Conservation (phyloP, 2,113 vertebrate species). For the Trichomycterus rosablanca region DNA sequence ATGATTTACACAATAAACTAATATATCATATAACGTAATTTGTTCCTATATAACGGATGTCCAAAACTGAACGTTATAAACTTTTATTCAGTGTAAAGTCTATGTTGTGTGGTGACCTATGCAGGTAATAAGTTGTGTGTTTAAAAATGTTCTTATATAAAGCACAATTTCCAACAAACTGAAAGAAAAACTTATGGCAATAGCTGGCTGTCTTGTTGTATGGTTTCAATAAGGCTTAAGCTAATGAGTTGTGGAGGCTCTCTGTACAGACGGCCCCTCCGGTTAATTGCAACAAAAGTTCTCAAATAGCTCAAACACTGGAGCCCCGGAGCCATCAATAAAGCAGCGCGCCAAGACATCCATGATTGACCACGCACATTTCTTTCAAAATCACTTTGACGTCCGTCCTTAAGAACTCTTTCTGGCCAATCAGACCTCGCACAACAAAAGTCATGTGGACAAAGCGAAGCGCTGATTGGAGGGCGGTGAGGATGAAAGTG, state of each 20-base stretch:
- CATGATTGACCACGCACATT: slow-evolving; percentile 49
- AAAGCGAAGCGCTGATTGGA: slow-evolving; percentile 56
- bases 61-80: too few relatives aligned
- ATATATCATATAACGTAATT: too few relatives aligned
- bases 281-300: slow-evolving; percentile 54
- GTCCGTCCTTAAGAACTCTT: slow-evolving; percentile 36
- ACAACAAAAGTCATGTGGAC: slow-evolving; percentile 52
- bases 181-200: slow-evolving; percentile 12
- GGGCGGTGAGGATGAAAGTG: slow-evolving; percentile 56
- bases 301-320: slow-evolving; percentile 44
- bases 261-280: slow-evolving; percentile 38
- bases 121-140: too few relatives aligned
- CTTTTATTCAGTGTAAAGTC: too few relatives aligned
- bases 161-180: too few relatives aligned
- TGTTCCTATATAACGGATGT: too few relatives aligned
- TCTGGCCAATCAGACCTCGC: slow-evolving; percentile 57
- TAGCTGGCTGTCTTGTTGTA: slow-evolving; percentile 28
- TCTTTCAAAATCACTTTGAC: slow-evolving; percentile 50
- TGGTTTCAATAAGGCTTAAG: slow-evolving; percentile 47
- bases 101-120: too few relatives aligned
- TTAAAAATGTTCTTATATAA: too few relatives aligned
- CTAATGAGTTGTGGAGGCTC: slow-evolving; percentile 38
- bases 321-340: slow-evolving; percentile 49
- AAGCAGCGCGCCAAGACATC: slow-evolving; percentile 47
- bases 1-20: too few relatives aligned